Evolutionary conservation across 2,888 invertebrate species (phyloP), one percentile per base, ranked within the genome.

Genomic region (Congeria kusceri): DNA sequence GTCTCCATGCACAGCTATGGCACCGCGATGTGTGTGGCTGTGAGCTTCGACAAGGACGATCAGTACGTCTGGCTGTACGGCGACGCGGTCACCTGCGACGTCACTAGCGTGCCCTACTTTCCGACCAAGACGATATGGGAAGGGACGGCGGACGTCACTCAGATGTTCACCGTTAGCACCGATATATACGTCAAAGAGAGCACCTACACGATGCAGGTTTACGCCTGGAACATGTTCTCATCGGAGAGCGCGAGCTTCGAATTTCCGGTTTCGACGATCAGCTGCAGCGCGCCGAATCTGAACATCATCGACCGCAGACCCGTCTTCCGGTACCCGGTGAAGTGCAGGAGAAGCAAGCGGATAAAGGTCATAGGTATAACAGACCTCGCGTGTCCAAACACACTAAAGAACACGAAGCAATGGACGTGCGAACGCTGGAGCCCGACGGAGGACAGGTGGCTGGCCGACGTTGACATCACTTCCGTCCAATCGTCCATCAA

Each of bases 11-110:
- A 62, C 2, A 72, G 64, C 0, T 64, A 85, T 5, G 91, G 92
- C 4, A 79, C 84, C 3, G 64, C 72, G 2, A 84, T 89, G 11
- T 92, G 92, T 72, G 68, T 92, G 4, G 80, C 80, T 9, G 76
- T 92, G 0, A 83, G 89, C 73, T 89, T 80, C 56, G 90, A 88
- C 2, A 89, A 88, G 28, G 85, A 84, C 0, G 88, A 89, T 39
- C 84, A 85, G 0, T 68, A 58, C 9, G 29, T 58, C 7, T 25
- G 63, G 15, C 29, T 80, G n/a, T 84, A 83, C 62, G 88, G 87
- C 15, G 62, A 84, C 27, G 7, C 61, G 2, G 44, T 65, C 4
- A 72, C 74, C 0, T 88, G 88, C 62, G 18, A 49, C 23, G 63
- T 56, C 27, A 32, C 53, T n/a, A 47, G 49, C 5, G 13, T 49